A percentile compares a stretch with the other conserved stretches of the same genome.
Evolutionary conservation across 2,113 vertebrate genomes (phyloP).

Genomic region (Macroglossus sobrinus): DNA sequence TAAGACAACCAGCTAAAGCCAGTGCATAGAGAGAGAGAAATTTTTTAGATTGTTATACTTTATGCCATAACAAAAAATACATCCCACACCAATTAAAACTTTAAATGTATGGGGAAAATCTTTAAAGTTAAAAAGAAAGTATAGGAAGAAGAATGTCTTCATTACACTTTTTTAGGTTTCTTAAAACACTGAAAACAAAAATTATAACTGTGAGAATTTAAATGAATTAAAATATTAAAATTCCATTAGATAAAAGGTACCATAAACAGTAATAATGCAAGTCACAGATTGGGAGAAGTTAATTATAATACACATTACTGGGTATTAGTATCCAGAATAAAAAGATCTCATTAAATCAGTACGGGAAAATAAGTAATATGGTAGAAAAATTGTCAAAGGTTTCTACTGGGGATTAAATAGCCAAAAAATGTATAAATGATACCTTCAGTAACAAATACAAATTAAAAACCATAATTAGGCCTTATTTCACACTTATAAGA

Average conservation of each 20-base stretch:
- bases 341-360: not conserved
- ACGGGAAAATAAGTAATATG: not conserved
- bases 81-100: not conserved
- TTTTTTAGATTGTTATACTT: not conserved
- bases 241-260: not conserved
- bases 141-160: not conserved
- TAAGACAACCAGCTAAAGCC: not conserved
- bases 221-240: constrained; percentile 24
- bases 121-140: constrained; percentile 20
- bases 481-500: not conserved
- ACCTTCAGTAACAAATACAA: not conserved
- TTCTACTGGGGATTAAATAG: not conserved
- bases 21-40: not conserved
- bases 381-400: not conserved
- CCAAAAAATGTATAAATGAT: not conserved
- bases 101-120: not conserved
- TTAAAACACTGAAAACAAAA: constrained; percentile 18
- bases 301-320: not conserved
- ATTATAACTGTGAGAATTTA: not conserved
- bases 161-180: not conserved
- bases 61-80: not conserved
- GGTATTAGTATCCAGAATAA: not conserved
- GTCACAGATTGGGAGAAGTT: not conserved
- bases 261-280: not conserved
- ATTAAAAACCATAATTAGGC: not conserved